Base-by-base conservation (phyloP, 2,113 vertebrate genomes). In the Pycnonotus jocosus region DNA sequence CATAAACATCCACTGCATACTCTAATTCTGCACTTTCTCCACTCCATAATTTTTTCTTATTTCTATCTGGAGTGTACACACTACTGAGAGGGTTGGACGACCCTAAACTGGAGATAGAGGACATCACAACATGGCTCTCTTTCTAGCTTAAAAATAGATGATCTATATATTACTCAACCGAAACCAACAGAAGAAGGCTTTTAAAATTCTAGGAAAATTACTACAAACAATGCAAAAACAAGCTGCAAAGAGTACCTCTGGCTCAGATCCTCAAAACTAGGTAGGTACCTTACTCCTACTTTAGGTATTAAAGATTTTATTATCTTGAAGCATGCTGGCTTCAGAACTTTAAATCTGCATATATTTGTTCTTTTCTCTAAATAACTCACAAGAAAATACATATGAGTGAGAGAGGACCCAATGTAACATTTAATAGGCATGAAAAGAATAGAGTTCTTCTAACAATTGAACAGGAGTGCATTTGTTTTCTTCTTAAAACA, bases 401-500 rank as follows among this genome's bases (percentile, higher is more conserved):
- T 44, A 11, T 6, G 10, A 78, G n/a, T 18, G 17, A 73, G 20
- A 66, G 6, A 28, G 17, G 7, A 40, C 15, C 0, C 0, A 1
- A 38, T 68, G 35, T 53, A 74, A 31, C n/a, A 61, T 56, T 90
- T 88, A 90, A 74, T 8, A 84, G 53, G n/a, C 40, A 23, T 74
- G 23, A 66, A 71, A 65, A 47, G 2, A 78, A 78, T 24, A 53
- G 48, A 83, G n/a, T 69, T 42, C 9, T 83, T 76, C 31, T 68
- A 48, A 61, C 85, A 95, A 68, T 30, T 57, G 20, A 81, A 48
- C 24, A 71, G 31, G 23, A 44, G 12, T 68, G 2, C 9, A 38
- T 83, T 86, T 37, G 11, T 90, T 91, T 92, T 73, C 28, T 90
- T 83, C 44, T 74, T 30, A 74, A 93, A 90, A 62, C 25, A 38